phyloP scores from a whole-genome alignment of 2,113 vertebrate species.

The Athene noctua region DNA sequence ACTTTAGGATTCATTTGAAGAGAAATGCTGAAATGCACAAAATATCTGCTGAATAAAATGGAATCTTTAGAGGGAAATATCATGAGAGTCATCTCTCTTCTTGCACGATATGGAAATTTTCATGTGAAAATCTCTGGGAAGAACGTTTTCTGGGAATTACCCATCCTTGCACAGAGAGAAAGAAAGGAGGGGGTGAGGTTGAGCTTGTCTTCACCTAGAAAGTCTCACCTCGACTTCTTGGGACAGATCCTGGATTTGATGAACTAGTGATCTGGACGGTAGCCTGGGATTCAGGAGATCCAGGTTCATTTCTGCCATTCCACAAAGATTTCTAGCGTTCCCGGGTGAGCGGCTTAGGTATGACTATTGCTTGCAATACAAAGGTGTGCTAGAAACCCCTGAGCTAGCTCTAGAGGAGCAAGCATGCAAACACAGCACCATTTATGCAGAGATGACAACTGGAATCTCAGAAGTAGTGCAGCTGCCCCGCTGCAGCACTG shows the following conservation, averaged over 20 bases:
- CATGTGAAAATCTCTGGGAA: not conserved
- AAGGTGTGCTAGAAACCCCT: not conserved
- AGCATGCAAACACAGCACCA: accelerated
- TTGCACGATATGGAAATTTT: not conserved
- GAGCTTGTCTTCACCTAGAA: not conserved
- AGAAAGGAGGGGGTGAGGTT: accelerated
- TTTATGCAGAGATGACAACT: not conserved
- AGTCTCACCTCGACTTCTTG: not conserved
- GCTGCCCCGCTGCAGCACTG: not conserved
- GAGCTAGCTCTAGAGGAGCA: not conserved
- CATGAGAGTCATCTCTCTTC: not conserved
- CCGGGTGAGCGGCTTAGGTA: not conserved
- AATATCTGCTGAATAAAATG: not conserved
- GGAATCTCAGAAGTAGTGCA: not conserved
- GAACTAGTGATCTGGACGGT: not conserved
- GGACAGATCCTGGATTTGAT: not conserved
- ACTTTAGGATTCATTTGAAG: not conserved
- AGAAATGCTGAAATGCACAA: not conserved
- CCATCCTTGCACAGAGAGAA: not conserved
- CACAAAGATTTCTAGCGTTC: not conserved
- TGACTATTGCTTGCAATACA: not conserved
- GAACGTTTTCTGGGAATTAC: not conserved
- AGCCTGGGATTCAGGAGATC: not conserved
- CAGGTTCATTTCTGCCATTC: not conserved
- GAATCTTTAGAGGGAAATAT: not conserved